A percentile compares a stretch with the other conserved stretches of the same genome.
Evolutionary conservation across 35 echinoderm and acorn worm genomes (phyloP).

Genomic region (Chiridota heheva): DNA sequence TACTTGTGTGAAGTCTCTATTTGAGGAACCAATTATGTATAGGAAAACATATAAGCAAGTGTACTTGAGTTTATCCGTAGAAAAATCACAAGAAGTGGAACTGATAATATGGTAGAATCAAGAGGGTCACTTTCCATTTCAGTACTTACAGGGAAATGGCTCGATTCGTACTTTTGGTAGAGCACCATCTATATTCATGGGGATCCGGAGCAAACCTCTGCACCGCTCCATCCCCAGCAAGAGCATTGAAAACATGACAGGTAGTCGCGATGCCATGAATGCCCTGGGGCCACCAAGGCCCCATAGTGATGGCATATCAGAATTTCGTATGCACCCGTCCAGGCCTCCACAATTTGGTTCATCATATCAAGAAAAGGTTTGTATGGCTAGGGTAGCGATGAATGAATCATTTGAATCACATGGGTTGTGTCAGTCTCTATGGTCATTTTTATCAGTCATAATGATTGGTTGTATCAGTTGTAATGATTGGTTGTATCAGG

Average conservation of each 20-base stretch:
- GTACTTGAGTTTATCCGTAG: too few species aligned
- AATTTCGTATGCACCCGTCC: conserved; percentile 26
- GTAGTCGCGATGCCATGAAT: conserved; percentile 28
- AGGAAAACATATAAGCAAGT: too few species aligned
- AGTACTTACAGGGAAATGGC: conserved; percentile 22
- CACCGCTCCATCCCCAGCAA: conserved; percentile 19
- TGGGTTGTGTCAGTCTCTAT: background rate
- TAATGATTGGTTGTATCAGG: too few species aligned
- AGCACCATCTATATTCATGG: conserved; percentile 11
- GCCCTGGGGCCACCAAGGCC: conserved; percentile 32
- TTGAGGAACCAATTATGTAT: too few species aligned
- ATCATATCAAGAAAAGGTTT: conserved; percentile 20
- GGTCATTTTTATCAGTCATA: background rate
- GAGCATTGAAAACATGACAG: conserved; percentile 47
- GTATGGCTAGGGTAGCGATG: background rate
- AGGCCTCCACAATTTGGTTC: conserved; percentile 21
- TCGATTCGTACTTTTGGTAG: background rate
- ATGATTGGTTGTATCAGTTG: too few species aligned
- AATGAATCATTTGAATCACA: background rate
- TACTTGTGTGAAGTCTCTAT: too few species aligned
- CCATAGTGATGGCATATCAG: conserved; percentile 36
- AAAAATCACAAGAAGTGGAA: too few species aligned
- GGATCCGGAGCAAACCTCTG: conserved; percentile 7
- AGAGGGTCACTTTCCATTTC: too few species aligned
- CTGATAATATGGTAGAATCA: too few species aligned